Base-by-base conservation (phyloP, 2,797 vertebrate species). In the Leptatherina wallacei region DNA sequence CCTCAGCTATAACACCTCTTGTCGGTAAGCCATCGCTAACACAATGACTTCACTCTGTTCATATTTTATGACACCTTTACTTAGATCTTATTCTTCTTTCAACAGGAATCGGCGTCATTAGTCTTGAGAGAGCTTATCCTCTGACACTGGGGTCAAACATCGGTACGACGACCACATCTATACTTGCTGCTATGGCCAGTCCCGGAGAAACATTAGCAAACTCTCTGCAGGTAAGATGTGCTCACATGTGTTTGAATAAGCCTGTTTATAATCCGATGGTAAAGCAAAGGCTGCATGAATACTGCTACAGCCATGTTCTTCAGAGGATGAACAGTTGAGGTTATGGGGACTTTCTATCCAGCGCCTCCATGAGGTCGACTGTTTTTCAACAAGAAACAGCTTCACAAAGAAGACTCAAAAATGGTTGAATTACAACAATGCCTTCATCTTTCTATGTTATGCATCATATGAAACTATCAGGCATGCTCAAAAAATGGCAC, bases 101-200 rank as follows among this genome's bases (percentile, higher is more conserved):
- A 4, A 0, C 67, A 99, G 98, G 98, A 59, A 96, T 99, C 1
- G 98, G 97, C 0, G 97, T 99, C 54, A 98, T 99, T 64, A 98
- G 93, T 85, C 95, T 99, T 0, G 96, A 99, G 85, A 94, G 98
- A 80, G 97, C 96, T 0, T 99, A 99, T 61, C 98, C 97, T 0
- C 93, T 99, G 60, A 99, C 97, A 0, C 91, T 99, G 72, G 98
- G 98, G 8, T 96, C 98, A 60, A 99, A 99, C 75, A 96, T 99
- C 33, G 97, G 98, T 36, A 99, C 98, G 33, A 99, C 98, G 32
- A 98, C 98, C 29, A 99, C 98, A 0, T 96, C 97, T 55, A 96
- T 99, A 52, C 93, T 99, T 13, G 98, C 98, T 0, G 97, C 98
- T 3, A 89, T 99, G 88, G 97, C 98, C 20, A 98, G 97, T 72